Evolutionary conservation across 2,113 vertebrate genomes (phyloP).

Genomic region (Petaurus breviceps): DNA sequence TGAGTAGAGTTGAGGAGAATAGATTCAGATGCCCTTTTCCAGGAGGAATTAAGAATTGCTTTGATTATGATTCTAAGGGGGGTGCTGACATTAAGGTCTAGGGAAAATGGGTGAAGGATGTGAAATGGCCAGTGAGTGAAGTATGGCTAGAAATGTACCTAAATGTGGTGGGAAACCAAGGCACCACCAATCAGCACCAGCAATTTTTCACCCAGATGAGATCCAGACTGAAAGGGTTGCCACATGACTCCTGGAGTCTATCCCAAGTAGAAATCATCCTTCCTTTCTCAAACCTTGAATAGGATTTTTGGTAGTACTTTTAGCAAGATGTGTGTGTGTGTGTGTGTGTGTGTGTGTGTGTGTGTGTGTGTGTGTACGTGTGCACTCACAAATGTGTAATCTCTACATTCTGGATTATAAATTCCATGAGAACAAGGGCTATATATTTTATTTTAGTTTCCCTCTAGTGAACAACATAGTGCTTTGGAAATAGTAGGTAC

Average conservation of each 20-base stretch:
- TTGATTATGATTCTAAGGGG: neutral
- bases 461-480: neutral
- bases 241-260: neutral
- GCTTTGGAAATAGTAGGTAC: rapidly evolving
- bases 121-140: neutral
- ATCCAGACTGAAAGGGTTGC: neutral
- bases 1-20: neutral
- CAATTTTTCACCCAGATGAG: neutral
- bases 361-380: neutral
- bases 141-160: neutral
- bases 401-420: rapidly evolving
- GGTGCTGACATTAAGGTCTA: neutral
- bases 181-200: neutral
- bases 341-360: neutral
- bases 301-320: neutral
- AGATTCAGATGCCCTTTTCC: neutral
- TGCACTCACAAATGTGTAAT: neutral
- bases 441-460: no score
- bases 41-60: neutral
- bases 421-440: neutral
- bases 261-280: neutral
- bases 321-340: neutral
- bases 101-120: neutral
- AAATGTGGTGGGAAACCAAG: neutral
- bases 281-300: neutral